Conservation (phyloP, 2,113 vertebrate species). For the Cynopterus brachyotis region DNA sequence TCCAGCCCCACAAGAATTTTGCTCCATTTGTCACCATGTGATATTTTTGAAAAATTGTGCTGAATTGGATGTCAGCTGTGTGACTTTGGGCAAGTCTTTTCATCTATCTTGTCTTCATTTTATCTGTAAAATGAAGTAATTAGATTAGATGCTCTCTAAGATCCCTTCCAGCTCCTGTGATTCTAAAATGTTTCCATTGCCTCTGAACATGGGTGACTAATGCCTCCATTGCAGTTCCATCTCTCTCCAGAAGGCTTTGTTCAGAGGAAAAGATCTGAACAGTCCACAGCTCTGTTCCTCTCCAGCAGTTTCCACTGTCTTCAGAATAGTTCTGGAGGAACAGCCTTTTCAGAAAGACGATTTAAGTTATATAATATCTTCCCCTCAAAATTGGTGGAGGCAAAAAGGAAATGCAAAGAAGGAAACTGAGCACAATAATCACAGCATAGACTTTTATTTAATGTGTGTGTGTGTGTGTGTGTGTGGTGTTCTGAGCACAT, state of each 20-base stretch:
- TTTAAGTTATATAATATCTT: slow-evolving; percentile 24
- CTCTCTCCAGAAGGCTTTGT: not conserved
- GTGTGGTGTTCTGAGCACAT: not conserved
- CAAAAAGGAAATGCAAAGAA: slow-evolving; percentile 16
- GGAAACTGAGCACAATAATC: not conserved
- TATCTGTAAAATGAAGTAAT: not conserved
- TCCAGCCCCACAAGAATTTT: not conserved
- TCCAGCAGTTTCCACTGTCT: not conserved
- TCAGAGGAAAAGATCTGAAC: not conserved
- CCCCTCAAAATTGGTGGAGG: not conserved
- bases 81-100: not conserved
- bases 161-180: not conserved
- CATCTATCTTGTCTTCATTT: not conserved
- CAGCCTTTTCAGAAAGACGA: slow-evolving; percentile 18
- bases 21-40: not conserved
- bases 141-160: not conserved
- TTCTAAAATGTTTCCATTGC: not conserved
- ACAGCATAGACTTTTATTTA: not conserved
- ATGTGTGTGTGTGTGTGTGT: not conserved
- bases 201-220: not conserved
- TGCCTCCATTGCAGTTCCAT: not conserved
- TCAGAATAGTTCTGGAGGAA: not conserved
- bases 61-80: not conserved
- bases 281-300: not conserved
- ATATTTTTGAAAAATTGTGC: not conserved